Percentiles rank a stretch among this genome's conserved stretches.
These are phyloP conservation scores for Pungitius pungitius DNA, from an alignment of 2,113 vertebrate genomes.

Conservation along the genomic window DNA sequence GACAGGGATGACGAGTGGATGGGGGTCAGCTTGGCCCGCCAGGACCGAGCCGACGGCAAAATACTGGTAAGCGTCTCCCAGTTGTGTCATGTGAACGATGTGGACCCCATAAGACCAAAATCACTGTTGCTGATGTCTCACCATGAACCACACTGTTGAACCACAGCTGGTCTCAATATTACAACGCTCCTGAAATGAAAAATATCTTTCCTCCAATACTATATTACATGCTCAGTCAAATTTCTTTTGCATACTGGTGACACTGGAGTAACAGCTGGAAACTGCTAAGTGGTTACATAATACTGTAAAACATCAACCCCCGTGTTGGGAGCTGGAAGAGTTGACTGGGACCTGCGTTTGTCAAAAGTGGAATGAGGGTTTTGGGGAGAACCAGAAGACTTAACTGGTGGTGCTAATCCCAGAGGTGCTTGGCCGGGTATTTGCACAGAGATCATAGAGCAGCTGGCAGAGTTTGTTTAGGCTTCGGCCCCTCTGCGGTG, in stretches of 20 bases:
- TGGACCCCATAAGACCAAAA: conserved; percentile 49
- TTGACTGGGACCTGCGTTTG: conserved; percentile 32
- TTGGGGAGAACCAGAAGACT: conserved; percentile 30
- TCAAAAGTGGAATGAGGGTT: conserved; percentile 31
- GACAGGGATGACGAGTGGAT: conserved; percentile 97
- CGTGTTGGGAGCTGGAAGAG: conserved; percentile 42
- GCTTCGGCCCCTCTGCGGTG: conserved; percentile 54
- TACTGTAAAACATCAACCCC: conserved; percentile 48
- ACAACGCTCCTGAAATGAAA: conserved; percentile 14
- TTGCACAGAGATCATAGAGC: conserved; percentile 71
- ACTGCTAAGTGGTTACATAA: conserved; percentile 48
- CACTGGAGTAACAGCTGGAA: conserved; percentile 39
- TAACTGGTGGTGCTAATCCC: conserved; percentile 55
- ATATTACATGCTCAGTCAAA: conserved; percentile 21
- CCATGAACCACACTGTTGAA: conserved; percentile 53
- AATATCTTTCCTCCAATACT: conserved; percentile 12
- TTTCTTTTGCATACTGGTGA: conserved; percentile 17
- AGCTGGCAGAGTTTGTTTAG: conserved; percentile 74
- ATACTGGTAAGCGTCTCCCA: conserved; percentile 86
- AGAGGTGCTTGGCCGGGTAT: conserved; percentile 51
- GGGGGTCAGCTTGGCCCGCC: conserved; percentile 95
- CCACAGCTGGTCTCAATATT: conserved; percentile 64
- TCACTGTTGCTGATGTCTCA: conserved; percentile 65
- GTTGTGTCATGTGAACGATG: conserved; percentile 59
- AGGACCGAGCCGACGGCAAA: conserved; percentile 86